Percentiles rank a stretch among this genome's conserved stretches.
phyloP scores from a whole-genome alignment of 2,888 invertebrate species.

The Volucella bombylans region DNA sequence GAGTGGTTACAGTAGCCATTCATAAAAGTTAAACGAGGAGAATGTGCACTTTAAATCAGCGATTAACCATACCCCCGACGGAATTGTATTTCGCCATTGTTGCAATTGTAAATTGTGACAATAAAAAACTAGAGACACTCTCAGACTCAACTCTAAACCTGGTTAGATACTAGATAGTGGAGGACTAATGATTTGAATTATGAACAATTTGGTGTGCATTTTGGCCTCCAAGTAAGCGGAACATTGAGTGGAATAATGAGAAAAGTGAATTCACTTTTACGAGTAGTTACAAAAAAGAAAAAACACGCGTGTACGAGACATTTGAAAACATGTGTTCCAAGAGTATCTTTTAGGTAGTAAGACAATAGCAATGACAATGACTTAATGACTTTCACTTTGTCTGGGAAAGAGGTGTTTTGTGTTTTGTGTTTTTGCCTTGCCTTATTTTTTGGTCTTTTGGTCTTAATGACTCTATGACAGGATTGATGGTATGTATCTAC shows the following conservation, averaged over 20 bases:
- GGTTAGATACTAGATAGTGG: no score
- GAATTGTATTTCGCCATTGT: no score
- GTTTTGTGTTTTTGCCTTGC: background rate
- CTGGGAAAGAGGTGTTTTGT: constrained; percentile 31
- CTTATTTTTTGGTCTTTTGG: no score
- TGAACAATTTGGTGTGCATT: constrained; percentile 20
- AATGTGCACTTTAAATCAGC: no score
- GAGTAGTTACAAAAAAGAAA: no score
- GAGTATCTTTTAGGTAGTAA: constrained; percentile 7
- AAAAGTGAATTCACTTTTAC: constrained; percentile 29
- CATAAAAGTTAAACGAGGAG: background rate
- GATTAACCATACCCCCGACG: no score
- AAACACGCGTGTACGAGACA: no score
- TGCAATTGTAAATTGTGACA: no score
- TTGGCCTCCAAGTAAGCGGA: constrained; percentile 36
- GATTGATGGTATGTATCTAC: constrained; percentile 35
- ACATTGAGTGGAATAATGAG: background rate
- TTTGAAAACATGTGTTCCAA: no score
- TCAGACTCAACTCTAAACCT: no score
- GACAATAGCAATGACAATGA: constrained; percentile 46
- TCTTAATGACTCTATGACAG: constrained; percentile 23
- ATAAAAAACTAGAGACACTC: background rate
- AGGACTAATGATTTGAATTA: constrained; percentile 46
- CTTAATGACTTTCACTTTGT: constrained; percentile 65
- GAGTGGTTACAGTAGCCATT: no score